A percentile compares a stretch with the other conserved stretches of the same genome.
These are phyloP conservation scores for Synergus umbraculus DNA, from an alignment of 2,888 invertebrate genomes.

Conservation along the genomic window DNA sequence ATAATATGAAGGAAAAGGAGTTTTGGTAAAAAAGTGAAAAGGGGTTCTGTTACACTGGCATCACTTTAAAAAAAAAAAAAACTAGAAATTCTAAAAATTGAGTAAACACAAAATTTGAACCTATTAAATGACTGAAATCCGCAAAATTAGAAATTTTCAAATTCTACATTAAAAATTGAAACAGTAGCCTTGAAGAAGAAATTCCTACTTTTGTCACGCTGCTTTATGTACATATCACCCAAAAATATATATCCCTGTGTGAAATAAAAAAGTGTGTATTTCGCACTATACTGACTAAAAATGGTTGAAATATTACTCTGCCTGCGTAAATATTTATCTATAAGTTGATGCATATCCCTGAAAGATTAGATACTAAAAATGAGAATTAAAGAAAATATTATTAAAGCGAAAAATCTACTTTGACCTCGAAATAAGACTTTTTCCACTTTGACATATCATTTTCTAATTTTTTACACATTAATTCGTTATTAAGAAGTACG, in stretches of 20 bases:
- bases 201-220: slow-evolving; percentile 11
- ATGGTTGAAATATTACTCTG: not conserved
- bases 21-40: too few relatives aligned
- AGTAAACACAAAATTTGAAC: too few relatives aligned
- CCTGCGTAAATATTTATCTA: not conserved
- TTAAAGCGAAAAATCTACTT: too few relatives aligned
- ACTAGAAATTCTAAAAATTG: too few relatives aligned
- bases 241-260: not conserved
- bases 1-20: too few relatives aligned
- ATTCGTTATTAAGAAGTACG: not conserved
- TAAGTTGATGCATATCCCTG: slow-evolving; percentile 3
- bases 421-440: not conserved
- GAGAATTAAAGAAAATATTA: too few relatives aligned
- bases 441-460: not conserved
- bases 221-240: slow-evolving; percentile 35
- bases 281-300: not conserved
- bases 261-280: not conserved
- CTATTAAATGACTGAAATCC: too few relatives aligned
- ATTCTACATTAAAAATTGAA: not conserved
- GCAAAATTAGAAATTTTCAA: too few relatives aligned
- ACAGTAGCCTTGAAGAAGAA: not conserved
- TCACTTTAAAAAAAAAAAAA: too few relatives aligned
- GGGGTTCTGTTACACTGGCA: too few relatives aligned
- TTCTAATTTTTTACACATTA: not conserved
- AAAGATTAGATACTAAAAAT: not conserved